Evolutionary conservation across 2,113 vertebrate species (phyloP).

Genomic region (Aix galericulata): DNA sequence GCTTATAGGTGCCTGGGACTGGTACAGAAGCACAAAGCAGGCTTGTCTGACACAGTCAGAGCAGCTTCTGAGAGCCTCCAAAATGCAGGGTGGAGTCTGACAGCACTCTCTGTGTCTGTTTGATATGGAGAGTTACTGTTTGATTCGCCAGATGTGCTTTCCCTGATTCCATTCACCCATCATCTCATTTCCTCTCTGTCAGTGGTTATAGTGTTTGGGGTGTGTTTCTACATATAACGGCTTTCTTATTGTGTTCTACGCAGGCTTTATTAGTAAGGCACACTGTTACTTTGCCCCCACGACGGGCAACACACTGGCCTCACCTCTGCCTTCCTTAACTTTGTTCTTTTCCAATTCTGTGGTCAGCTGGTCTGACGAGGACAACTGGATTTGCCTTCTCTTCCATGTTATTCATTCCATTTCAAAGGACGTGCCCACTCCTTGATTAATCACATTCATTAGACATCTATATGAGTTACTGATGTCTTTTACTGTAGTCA

Average conservation of each 20-base stretch:
- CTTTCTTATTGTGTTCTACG: background rate
- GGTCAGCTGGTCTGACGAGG: background rate
- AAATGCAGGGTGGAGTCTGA: background rate
- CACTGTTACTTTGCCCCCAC: background rate
- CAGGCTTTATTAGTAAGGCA: background rate
- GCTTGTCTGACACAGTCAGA: background rate
- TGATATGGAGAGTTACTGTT: background rate
- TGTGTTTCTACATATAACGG: background rate
- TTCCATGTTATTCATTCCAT: background rate
- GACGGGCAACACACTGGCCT: background rate
- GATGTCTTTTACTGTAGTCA: background rate
- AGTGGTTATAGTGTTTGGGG: background rate
- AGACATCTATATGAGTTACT: background rate
- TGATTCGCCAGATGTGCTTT: slow-evolving; percentile 18
- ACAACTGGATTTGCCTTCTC: background rate
- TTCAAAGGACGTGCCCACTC: background rate
- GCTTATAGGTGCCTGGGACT: background rate
- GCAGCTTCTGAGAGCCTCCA: background rate
- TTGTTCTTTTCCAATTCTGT: background rate
- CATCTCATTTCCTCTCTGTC: slow-evolving; percentile 32
- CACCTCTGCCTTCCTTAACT: background rate
- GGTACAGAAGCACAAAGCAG: background rate
- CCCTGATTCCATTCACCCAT: background rate
- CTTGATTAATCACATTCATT: background rate
- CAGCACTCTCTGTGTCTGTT: accelerated